These are phyloP conservation scores for Sitobion miscanthi DNA, from an alignment of 1,140 invertebrate genomes.

Conservation along the genomic window DNA sequence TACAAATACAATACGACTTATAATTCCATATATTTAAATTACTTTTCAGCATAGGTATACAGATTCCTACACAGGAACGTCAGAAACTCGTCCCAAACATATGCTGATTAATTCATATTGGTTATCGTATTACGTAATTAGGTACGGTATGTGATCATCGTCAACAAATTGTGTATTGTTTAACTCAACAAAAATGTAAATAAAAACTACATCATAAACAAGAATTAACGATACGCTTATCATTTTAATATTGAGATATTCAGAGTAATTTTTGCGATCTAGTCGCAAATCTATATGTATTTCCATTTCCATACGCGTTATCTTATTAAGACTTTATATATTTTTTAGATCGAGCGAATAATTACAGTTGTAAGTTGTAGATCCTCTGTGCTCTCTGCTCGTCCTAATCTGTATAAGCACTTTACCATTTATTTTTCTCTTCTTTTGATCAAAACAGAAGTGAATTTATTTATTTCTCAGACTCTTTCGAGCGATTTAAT, in stretches of 20 bases:
- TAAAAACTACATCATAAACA: neutral
- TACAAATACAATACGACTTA: no score
- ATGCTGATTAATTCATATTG: neutral
- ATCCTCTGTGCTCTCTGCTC: neutral
- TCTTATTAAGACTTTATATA: neutral
- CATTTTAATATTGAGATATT: neutral
- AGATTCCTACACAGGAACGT: no score
- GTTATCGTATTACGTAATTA: neutral
- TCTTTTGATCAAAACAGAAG: neutral
- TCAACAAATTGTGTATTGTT: neutral
- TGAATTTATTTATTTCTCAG: constrained; percentile 15
- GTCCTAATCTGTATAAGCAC: neutral
- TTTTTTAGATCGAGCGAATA: neutral
- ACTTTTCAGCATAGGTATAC: no score
- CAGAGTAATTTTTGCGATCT: neutral
- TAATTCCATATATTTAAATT: no score
- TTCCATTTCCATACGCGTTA: neutral
- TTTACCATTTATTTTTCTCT: neutral
- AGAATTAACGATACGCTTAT: no score
- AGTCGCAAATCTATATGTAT: neutral
- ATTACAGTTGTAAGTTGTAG: neutral
- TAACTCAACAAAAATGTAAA: no score
- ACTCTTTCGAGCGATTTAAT: neutral
- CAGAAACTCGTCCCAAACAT: no score
- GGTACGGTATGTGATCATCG: neutral